Evolutionary conservation across 2,113 vertebrate genomes (phyloP), one percentile per base, ranked within the genome.

Genomic region (Rattus rattus): DNA sequence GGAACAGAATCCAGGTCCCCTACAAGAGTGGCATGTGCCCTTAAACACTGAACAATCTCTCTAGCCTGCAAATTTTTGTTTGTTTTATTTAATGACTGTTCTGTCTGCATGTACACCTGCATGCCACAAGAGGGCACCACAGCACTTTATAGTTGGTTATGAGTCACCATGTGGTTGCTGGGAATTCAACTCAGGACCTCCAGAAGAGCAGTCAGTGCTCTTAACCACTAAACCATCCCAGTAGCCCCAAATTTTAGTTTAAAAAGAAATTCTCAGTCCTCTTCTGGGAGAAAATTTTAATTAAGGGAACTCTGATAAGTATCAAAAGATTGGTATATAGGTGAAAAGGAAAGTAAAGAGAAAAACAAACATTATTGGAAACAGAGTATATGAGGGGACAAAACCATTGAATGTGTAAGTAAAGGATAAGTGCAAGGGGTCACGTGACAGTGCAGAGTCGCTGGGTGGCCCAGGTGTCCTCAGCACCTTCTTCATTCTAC

Each of bases 321-420:
- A 91, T 72, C 14, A 80, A 43, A 80, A 94, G 79, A n/a, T 70
- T 73, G 6, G 12, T 49, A 77, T 47, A 73, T 22, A 20, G 59
- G 56, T 19, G 36, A 72, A 96, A 94, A n/a, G 22, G 22, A 17
- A 84, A 39, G 33, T 81, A 81, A 92, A 93, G 95, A 94, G n/a
- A 90, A 94, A 91, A 69, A 88, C 86, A 76, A 93, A 33, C 2
- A 90, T 84, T 19, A 67, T 67, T 39, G 59, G 72, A 88, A 69
- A 70, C 43, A 4, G 17, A 86, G 52, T 67, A 81, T 2, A 39
- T 12, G 61, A 81, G 61, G 81, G n/a, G 73, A 67, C 2, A 90
- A 36, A 92, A 84, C 65, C 39, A 69, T 16, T 36, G 91, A 86
- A 75, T 36, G 14, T 52, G 39, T 67, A 11, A 89, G 26, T 30